Evolutionary conservation across 2,888 invertebrate species (phyloP), one percentile per base, ranked within the genome.

Genomic region (Aleiodes leptofemur): DNA sequence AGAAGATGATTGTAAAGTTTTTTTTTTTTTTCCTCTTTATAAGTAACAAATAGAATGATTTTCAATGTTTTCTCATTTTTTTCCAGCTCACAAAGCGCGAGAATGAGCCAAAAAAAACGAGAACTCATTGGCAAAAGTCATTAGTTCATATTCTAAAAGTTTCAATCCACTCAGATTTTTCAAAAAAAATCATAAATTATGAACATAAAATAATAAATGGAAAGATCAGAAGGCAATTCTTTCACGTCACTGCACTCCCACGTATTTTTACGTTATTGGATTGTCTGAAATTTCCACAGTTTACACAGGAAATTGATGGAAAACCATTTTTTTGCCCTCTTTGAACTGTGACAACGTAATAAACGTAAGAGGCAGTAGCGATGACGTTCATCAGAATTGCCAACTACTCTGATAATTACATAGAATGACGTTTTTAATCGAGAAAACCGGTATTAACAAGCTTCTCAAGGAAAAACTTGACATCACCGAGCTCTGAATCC

Each of bases 381-480:
- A 80, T 77, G 76, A 79, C 74, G 77, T 72, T 50, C 31, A 11
- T 66, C 53, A 48, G 38, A 23, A 23, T 48, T 31, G 53, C 69
- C 38, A 55, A 50, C 72, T 66, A 23, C 9, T 11, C 9, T 9
- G 55, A 43, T 43, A 34, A 56, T 51, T 34, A n/a, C 34, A 31
- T 51, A 34, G 5, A 66, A 43, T 29, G 13, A 29, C 6, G 4
- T 68, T 61, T 82, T 95, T 95, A 97, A 92, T 97, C 97, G 90
- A 98, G 94, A 91, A 98, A 98, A 83, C 97, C 97, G 82, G 97
- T 98, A 90, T 97, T 97, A 77, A 97, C 97, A 86, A 98, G 93
- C 90, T 97, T 97, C 92, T 97, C 97, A 86, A 98, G 92, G 93
- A 98, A 98, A 91, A 97, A 97, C 89, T 97, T 97, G 73, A 98